These are phyloP conservation scores for Saguinus midas DNA, from an alignment of 2,113 vertebrate species.

Conservation along the genomic window DNA sequence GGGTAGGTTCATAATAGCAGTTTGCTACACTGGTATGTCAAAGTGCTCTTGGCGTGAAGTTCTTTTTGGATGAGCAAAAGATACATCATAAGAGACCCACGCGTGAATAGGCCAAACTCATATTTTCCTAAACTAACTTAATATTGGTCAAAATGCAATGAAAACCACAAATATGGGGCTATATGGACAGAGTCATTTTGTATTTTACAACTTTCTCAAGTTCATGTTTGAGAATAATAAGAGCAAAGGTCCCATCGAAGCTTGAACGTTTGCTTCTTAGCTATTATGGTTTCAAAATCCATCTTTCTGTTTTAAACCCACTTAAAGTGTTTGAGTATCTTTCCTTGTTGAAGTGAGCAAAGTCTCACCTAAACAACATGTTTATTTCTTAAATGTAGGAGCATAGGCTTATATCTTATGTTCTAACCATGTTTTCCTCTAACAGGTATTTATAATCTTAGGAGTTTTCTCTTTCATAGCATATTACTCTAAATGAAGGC, in stretches of 20 bases:
- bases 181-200: neutral
- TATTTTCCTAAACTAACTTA: conserved; percentile 28
- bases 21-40: neutral
- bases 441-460: neutral
- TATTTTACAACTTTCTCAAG: neutral
- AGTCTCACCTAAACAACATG: neutral
- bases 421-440: neutral
- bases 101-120: neutral
- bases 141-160: neutral
- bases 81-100: neutral
- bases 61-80: neutral
- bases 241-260: neutral
- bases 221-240: neutral
- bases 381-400: neutral
- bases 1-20: accelerated
- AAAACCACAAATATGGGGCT: neutral
- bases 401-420: neutral
- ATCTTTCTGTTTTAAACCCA: neutral
- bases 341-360: neutral
- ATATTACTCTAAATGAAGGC: neutral
- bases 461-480: neutral
- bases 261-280: neutral
- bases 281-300: neutral
- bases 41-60: neutral
- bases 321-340: neutral